A percentile compares a stretch with the other conserved stretches of the same genome.
Conservation (phyloP, 1,140 invertebrate species). For the Hylyphantes graminicola region DNA sequence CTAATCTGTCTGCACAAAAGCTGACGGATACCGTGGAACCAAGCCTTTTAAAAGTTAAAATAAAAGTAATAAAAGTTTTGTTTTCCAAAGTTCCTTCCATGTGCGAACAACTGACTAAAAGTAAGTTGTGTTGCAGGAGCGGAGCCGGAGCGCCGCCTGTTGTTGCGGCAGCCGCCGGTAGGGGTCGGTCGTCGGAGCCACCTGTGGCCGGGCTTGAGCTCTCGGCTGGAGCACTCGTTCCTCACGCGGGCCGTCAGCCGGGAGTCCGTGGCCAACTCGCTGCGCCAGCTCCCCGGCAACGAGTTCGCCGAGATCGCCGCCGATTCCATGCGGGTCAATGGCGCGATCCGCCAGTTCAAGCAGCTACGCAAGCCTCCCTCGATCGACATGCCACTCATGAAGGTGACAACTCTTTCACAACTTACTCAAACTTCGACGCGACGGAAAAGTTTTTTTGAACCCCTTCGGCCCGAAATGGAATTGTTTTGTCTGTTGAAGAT, state of each 20-base stretch:
- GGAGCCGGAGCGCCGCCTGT: conserved; percentile 43
- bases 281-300: conserved; percentile 55
- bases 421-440: too few relatives aligned
- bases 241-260: conserved; percentile 63
- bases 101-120: too few relatives aligned
- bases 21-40: too few relatives aligned
- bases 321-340: conserved; percentile 96
- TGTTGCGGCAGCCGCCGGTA: conserved; percentile 50
- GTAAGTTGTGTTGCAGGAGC: conserved; percentile 10
- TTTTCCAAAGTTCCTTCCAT: too few relatives aligned
- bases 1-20: too few relatives aligned
- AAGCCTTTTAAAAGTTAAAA: too few relatives aligned
- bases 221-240: conserved; percentile 63
- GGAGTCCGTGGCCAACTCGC: conserved; percentile 63
- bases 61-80: too few relatives aligned
- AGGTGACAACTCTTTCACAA: too few relatives aligned
- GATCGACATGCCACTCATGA: conserved; percentile 1
- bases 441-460: too few relatives aligned
- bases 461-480: too few relatives aligned
- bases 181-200: conserved; percentile 60
- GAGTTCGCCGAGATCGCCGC: conserved; percentile 94
- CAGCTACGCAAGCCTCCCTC: conserved; percentile 60
- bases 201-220: conserved; percentile 62
- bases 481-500: too few relatives aligned
- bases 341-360: conserved; percentile 86